Evolutionary conservation across 2,888 invertebrate genomes (phyloP), one percentile per base, ranked within the genome.

Genomic region (Ptychoptera contaminata): DNA sequence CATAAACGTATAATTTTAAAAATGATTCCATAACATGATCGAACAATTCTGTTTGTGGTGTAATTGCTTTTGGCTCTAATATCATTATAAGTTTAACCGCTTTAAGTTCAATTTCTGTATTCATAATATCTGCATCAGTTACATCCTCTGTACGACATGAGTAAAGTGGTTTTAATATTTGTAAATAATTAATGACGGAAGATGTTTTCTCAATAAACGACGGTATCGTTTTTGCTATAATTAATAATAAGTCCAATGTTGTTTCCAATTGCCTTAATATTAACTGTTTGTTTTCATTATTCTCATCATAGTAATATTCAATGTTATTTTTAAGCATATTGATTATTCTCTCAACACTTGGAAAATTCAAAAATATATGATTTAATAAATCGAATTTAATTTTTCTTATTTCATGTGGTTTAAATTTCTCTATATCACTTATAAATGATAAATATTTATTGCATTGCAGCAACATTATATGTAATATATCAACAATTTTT

Each of bases 21-120:
- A 76, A 73, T 6, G 74, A 74, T 2, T 64, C 61, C 42, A 76
- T 64, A 2, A 76, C 62, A 23, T 71, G 69, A 52, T 67, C 68
- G 46, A 76, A 76, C 53, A 73, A 66, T 10, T 66, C 52, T 51
- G 70, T 69, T 45, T 66, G 64, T 0, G 73, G 56, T n/a, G 73
- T 68, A 46, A 75, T 60, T 0, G 70, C 67, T 11, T 70, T 66
- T 39, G 68, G 69, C 43, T 73, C 71, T 8, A 66, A 46, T 41
- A 57, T 37, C 11, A 66, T 47, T 31, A 67, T 62, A 0, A 62
- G 56, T 48, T 63, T 62, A 2, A 67, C 56, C 0, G 62, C 60
- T 46, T 66, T 66, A 5, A 23, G 7, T 23, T 23, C 23, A 41
- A 45, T 42, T 45, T 45, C 45, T 16, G 42, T 42, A 32, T 42